Evolutionary conservation across 2,888 invertebrate genomes (phyloP).

Genomic region (Antheraea yamamai): DNA sequence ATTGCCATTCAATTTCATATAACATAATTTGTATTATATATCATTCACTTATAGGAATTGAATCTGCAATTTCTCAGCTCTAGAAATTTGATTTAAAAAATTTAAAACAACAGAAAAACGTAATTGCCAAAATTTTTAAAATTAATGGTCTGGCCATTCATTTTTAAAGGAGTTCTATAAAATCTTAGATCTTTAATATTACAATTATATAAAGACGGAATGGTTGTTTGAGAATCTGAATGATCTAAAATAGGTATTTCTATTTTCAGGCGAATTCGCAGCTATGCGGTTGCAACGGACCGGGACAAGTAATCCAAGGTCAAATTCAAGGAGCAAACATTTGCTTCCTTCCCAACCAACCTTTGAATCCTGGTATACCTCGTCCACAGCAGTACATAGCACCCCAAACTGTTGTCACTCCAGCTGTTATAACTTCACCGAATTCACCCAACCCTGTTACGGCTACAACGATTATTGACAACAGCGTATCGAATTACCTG

Average conservation of each 20-base stretch:
- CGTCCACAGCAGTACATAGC: background rate
- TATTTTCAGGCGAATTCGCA: conserved; percentile 20
- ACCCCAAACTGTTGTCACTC: background rate
- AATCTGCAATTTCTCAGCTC: no score
- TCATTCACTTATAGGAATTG: no score
- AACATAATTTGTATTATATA: no score
- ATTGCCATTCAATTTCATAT: no score
- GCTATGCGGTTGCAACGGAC: conserved; percentile 20
- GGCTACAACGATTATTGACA: conserved; percentile 55
- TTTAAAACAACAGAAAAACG: no score
- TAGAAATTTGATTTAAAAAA: no score
- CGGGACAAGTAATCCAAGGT: conserved; percentile 6
- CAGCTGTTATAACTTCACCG: conserved; percentile 30
- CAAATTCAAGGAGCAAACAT: background rate
- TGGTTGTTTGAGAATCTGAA: no score
- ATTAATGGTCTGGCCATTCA: no score
- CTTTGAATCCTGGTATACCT: background rate
- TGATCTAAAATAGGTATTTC: background rate
- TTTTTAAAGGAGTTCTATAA: no score
- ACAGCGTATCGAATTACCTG: conserved; percentile 55
- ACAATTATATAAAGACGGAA: no score
- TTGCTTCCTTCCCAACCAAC: background rate
- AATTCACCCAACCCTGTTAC: conserved; percentile 34
- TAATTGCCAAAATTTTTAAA: no score
- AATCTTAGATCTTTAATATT: no score